Conservation (phyloP, 2,113 vertebrate species). For the Cynopterus brachyotis region DNA sequence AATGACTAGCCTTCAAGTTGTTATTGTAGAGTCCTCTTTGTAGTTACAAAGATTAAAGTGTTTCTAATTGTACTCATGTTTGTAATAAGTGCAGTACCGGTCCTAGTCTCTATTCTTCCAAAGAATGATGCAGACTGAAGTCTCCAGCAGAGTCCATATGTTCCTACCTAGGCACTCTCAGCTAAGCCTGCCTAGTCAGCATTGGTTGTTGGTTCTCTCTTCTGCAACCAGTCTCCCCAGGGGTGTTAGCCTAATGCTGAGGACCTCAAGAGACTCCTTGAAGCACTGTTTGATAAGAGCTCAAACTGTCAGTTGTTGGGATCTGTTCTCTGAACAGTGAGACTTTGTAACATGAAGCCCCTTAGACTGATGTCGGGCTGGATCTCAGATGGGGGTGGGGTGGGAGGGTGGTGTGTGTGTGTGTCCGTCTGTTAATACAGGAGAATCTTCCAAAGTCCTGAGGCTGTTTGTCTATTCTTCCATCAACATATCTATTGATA, state of each 20-base stretch:
- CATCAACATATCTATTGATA: background rate
- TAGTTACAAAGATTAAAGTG: background rate
- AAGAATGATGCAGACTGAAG: background rate
- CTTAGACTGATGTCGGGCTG: background rate
- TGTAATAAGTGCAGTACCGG: background rate
- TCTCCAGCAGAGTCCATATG: fast-evolving
- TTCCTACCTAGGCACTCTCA: background rate
- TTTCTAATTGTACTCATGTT: background rate
- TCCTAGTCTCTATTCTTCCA: background rate
- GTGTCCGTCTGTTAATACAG: background rate
- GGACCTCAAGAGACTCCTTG: background rate
- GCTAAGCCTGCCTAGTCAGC: too few relatives aligned
- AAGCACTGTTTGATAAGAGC: background rate
- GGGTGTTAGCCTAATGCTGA: background rate
- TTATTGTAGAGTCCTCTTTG: background rate
- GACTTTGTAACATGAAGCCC: background rate
- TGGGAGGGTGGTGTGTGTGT: background rate
- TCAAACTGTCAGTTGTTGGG: background rate
- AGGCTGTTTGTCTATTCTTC: background rate
- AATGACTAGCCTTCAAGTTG: background rate
- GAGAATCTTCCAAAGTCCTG: background rate
- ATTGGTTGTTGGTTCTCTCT: background rate
- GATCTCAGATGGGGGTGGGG: background rate
- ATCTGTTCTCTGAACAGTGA: background rate
- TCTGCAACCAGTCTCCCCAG: background rate